Evolutionary conservation across 2,113 vertebrate genomes (phyloP).

Genomic region (Lagopus leucura): DNA sequence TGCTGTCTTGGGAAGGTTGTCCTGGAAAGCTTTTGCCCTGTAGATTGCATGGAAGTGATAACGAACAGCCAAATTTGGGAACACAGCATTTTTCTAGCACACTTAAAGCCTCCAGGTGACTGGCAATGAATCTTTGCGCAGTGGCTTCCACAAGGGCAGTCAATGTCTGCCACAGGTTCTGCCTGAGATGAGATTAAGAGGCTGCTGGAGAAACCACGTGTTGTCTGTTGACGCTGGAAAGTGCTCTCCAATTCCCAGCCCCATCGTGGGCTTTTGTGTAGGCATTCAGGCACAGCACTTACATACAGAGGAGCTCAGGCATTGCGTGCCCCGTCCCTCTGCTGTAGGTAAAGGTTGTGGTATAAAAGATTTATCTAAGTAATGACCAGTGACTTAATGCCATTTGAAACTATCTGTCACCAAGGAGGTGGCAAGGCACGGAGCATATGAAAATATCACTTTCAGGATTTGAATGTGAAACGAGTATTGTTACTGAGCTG

Average conservation of each 20-base stretch:
- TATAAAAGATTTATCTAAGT: neutral
- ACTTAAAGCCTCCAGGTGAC: neutral
- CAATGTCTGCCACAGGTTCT: neutral
- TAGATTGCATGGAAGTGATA: neutral
- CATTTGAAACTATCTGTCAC: neutral
- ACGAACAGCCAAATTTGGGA: neutral
- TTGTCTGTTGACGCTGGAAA: neutral
- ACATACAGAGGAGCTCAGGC: rapidly evolving
- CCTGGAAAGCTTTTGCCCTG: neutral
- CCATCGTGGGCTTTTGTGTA: neutral
- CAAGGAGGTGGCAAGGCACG: neutral
- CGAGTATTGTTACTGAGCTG: neutral
- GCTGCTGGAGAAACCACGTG: neutral
- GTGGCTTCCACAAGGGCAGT: neutral
- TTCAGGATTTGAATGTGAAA: neutral
- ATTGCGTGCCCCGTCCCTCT: neutral
- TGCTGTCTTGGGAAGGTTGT: neutral
- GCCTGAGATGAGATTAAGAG: neutral
- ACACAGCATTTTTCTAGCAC: neutral
- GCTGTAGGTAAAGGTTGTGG: neutral
- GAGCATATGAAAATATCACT: neutral
- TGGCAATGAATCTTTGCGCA: neutral
- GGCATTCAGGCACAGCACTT: neutral
- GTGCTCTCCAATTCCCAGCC: neutral
- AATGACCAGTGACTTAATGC: neutral